Conservation (phyloP, 1,140 invertebrate genomes). For the Akabosia matsudoensis region DNA sequence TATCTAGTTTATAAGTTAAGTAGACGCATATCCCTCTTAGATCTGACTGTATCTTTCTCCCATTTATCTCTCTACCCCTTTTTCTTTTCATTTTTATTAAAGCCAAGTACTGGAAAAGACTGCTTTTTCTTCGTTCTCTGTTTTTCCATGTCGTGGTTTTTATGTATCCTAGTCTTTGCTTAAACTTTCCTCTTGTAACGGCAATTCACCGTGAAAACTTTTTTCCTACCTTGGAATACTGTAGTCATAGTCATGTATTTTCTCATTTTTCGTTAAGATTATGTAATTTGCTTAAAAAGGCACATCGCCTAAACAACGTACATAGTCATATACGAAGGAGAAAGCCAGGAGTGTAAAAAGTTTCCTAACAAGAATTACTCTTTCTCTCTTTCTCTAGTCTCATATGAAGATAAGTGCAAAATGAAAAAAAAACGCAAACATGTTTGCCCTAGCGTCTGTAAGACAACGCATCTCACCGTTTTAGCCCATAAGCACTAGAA, state of each 20-base stretch:
- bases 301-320: neutral
- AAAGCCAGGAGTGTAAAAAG: neutral
- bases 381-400: neutral
- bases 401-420: neutral
- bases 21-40: too few species aligned
- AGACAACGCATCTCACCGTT: too few species aligned
- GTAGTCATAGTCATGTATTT: neutral
- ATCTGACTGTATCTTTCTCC: too few species aligned
- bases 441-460: too few species aligned
- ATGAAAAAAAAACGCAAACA: neutral
- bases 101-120: neutral
- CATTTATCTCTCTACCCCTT: constrained; percentile 4
- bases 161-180: neutral
- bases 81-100: neutral
- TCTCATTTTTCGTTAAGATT: neutral
- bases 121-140: neutral
- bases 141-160: neutral
- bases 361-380: neutral
- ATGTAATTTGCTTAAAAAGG: too few species aligned
- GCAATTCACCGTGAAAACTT: neutral
- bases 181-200: neutral
- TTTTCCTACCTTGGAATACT: neutral
- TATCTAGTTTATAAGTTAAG: too few species aligned
- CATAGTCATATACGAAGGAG: neutral
- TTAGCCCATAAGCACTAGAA: too few species aligned